Base-by-base conservation (phyloP, 2,113 vertebrate species). In the Aplodontia rufa region DNA sequence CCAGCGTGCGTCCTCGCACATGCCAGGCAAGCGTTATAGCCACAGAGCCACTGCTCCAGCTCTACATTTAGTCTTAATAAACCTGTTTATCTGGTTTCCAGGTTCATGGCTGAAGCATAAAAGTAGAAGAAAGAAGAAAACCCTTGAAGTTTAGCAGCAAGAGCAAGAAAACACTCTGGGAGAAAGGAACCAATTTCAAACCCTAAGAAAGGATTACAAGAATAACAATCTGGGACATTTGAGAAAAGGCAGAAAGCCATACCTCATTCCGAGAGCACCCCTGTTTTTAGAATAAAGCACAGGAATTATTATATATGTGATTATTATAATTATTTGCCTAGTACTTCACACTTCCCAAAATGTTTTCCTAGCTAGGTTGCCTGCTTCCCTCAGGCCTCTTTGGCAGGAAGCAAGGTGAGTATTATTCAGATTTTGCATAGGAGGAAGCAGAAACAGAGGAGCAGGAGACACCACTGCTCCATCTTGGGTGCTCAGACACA, bases 401-500 rank as follows among this genome's bases (percentile, higher is more conserved):
- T 81, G 60, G 35, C 60, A 92, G 11, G 26, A 75, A 58, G 49
- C 8, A 49, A 82, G 66, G 16, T 53, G 28, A 22, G 40, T 10
- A 49, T 75, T 12, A 28, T 13, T 49, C 58, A 75, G 5, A 26
- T 42, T 91, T 51, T 51, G 7, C 69, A n/a, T 1, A 37, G 28
- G 51, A 87, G 30, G 74, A 76, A 45, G 20, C 16, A 47, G 62
- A 74, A 13, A 53, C 7, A 17, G 49, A 6, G 8, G 37, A 68
- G 32, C 17, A 2, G 40, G 58, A 66, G 5, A 37, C 28, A 40
- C 20, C 3, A 0, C 22, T 42, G 1, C 12, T 40, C 28, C 13
- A 5, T 53, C 5, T 55, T 7, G 28, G 7, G 11, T 10, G 16
- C 42, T 49, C 28, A 20, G 7, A 20, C 3, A 32, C 0, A 1